Base-by-base conservation (phyloP, 2,888 invertebrate species). In the Pseudococcus viburni region DNA sequence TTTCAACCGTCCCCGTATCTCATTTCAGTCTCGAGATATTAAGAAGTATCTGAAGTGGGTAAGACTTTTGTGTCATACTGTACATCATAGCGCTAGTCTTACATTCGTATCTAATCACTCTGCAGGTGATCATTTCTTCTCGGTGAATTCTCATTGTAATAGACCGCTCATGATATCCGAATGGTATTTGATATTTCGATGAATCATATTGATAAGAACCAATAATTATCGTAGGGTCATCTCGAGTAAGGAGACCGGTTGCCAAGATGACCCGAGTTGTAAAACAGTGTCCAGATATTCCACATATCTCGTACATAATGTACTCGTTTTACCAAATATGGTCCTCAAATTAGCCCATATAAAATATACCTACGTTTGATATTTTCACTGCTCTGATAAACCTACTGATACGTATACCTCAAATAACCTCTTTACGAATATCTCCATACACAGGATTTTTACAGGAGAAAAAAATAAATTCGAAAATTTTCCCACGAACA, bases 241-340 rank as follows among this genome's bases (percentile, higher is more conserved):
- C 73, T 73, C 73, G 11, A 73, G 33, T 33, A 26, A 73, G 33
- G 73, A 73, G 26, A 73, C 73, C 73, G 73, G 73, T 73, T 73
- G 33, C 73, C 22, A 22, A 9, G 64, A 64, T 12, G 64, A 64
- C 64, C 22, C 73, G 73, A 64, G 73, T 19, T 33, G 73, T 73
- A 73, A 73, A 83, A 83, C 19, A 46, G 80, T 46, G 80, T 83
- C 42, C 42, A 83, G 46, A 83, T 83, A 83, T 46, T 83, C 33
- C 46, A 83, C 80, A 83, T 83, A 83, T 83, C 80, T 83, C 46
- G 80, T 46, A 46, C 77, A 5, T 55, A 9, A 8, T 2, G 19
- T 64, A 64, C 64, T 64, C 19, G 80, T 83, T 83, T 83, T 17
- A 83, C 80, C 80, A 46, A 83, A 83, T 83, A 83, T 83, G 80